A percentile compares a stretch with the other conserved stretches of the same genome.
phyloP scores from a whole-genome alignment of 2,113 vertebrate genomes.

The Pseudopipra pipra region DNA sequence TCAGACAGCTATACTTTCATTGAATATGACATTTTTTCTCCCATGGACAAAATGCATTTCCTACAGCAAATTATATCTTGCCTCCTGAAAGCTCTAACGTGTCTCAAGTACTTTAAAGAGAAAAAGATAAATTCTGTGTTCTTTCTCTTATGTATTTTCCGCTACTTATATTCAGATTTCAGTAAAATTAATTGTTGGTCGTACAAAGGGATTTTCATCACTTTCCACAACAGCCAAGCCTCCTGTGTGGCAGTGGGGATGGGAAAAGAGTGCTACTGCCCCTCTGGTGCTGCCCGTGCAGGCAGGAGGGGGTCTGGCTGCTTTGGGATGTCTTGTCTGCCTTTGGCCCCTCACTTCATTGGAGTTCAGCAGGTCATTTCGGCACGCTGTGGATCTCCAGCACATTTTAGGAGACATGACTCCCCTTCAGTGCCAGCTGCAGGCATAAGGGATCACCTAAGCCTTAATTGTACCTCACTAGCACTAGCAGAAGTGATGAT shows the following conservation, averaged over 20 bases:
- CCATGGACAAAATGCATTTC: background rate
- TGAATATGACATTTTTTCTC: no score
- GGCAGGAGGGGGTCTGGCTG: rapidly evolving
- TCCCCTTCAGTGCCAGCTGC: rapidly evolving
- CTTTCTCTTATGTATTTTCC: background rate
- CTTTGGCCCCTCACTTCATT: rapidly evolving
- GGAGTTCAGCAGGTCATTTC: background rate
- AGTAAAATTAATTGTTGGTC: background rate
- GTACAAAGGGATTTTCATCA: rapidly evolving
- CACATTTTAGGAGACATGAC: rapidly evolving
- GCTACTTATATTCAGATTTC: background rate
- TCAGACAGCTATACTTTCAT: background rate
- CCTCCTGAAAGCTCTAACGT: background rate
- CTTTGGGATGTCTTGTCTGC: rapidly evolving
- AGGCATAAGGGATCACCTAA: rapidly evolving
- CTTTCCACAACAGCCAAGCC: background rate
- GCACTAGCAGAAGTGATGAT: background rate
- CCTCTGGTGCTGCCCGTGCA: rapidly evolving
- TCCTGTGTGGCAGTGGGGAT: rapidly evolving
- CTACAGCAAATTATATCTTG: background rate
- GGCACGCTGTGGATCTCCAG: background rate
- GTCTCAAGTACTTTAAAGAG: background rate
- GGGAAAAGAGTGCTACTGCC: background rate
- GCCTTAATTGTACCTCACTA: background rate
- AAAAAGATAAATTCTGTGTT: background rate